phyloP scores from a whole-genome alignment of 2,888 invertebrate genomes.

The Amblyjoppa proteus region DNA sequence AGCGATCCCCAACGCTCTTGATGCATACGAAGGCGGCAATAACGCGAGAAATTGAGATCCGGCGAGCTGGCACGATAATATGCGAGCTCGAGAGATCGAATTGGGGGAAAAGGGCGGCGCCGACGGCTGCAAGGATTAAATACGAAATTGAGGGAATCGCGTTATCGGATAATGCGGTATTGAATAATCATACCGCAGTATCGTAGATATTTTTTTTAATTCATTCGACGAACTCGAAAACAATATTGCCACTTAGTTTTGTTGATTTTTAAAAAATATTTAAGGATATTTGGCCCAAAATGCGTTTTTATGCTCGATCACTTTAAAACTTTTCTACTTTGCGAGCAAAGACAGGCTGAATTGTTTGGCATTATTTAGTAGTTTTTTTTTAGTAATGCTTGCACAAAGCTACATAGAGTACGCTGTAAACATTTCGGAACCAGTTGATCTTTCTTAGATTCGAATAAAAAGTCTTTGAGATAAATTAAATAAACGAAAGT shows the following conservation, averaged over 20 bases:
- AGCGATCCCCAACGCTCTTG: conserved; percentile 60
- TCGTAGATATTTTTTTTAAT: background rate
- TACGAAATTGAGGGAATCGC: conserved; percentile 37
- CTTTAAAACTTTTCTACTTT: too few relatives aligned
- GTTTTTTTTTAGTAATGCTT: too few relatives aligned
- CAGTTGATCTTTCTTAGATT: too few relatives aligned
- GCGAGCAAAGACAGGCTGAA: too few relatives aligned
- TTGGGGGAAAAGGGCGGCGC: background rate
- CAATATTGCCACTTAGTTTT: background rate
- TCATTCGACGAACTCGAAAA: too few relatives aligned
- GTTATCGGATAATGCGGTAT: conserved; percentile 4
- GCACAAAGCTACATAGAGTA: too few relatives aligned
- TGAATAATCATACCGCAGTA: conserved; percentile 6
- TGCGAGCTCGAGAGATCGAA: conserved; percentile 31
- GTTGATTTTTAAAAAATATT: background rate
- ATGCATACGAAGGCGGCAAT: conserved; percentile 67
- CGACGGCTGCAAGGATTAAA: conserved; percentile 38
- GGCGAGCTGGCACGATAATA: conserved; percentile 54
- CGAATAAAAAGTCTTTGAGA: too few relatives aligned
- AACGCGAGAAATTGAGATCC: conserved; percentile 64
- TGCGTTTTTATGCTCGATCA: too few relatives aligned
- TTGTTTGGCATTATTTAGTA: too few relatives aligned
- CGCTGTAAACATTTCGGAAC: too few relatives aligned
- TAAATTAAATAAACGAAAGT: background rate
- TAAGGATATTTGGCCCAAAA: too few relatives aligned